Evolutionary conservation across 2,113 vertebrate species (phyloP), one percentile per base, ranked within the genome.

Genomic region (Paraplagusia blochii): DNA sequence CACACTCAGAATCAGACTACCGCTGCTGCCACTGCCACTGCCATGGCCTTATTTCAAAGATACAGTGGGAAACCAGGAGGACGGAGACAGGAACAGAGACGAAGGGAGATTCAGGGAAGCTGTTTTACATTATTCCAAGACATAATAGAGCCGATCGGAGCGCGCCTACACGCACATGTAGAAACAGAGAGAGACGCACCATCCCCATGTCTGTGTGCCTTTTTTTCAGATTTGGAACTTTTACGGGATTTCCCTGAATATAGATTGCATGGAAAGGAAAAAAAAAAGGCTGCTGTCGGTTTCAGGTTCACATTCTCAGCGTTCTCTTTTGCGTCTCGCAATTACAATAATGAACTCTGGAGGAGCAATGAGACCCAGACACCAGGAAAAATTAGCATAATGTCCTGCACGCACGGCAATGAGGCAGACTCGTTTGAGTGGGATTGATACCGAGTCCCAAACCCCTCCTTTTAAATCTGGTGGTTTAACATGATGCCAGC

Each of bases 71-170:
- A 79, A 73, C 55, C 77, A 73, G 22, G 77, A 76, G 58, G 72
- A 74, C 43, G 76, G 74, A 79, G 74, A 78, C 80, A 64, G 69
- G 45, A 69, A 66, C 63, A 68, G 77, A 78, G 76, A 84, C 77
- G 53, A 53, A 49, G n/a, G n/a, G 67, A 60, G 63, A 82, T 70
- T 34, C 59, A 47, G 73, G 67, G 73, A 80, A 81, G 76, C 85
- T 87, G 87, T 86, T 90, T 83, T 81, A 85, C 85, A 89, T 91
- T 90, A 88, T 88, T 90, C 79, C 82, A 81, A 89, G 89, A 91
- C 89, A 86, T 88, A 89, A 87, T 87, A 89, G 83, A 83, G 77
- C 76, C 87, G 85, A 85, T 87, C 76, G 63, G 46, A 80, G 62
- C 48, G 72, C 39, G 34, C 53, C n/a, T 57, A 63, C 51, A 50